Conservation (phyloP, 2,888 invertebrate species). For the Acronicta psi region DNA sequence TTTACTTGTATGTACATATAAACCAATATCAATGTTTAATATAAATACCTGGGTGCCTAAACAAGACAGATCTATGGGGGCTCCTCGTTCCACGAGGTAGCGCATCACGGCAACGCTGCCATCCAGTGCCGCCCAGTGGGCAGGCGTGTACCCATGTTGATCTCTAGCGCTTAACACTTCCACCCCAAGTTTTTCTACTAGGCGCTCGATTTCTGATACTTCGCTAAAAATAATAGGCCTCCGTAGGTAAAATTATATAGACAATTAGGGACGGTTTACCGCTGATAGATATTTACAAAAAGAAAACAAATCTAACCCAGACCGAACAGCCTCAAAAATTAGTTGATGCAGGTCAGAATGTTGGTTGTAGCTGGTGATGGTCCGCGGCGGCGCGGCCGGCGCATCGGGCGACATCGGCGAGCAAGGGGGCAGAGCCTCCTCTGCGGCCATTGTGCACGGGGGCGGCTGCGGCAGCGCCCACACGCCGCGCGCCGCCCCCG, state of each 20-base stretch:
- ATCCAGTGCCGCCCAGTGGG: conserved; percentile 97
- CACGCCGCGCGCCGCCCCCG: conserved; percentile 96
- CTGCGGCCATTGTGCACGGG: conserved; percentile 94
- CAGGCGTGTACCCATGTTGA: conserved; percentile 97
- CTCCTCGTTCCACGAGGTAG: conserved; percentile 94
- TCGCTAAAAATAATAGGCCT: conserved; percentile 88
- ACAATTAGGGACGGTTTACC: background rate
- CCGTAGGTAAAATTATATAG: background rate
- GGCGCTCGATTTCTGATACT: conserved; percentile 94
- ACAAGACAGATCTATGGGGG: conserved; percentile 95
- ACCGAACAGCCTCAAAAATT: conserved; percentile 95
- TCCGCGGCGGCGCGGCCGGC: conserved; percentile 78
- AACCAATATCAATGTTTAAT: background rate
- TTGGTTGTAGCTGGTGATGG: conserved; percentile 77
- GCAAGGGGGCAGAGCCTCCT: conserved; percentile 87
- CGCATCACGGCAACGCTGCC: conserved; percentile 97
- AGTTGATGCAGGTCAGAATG: conserved; percentile 90
- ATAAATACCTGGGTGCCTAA: conserved; percentile 92
- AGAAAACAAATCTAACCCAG: conserved; percentile 89
- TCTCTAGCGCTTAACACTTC: conserved; percentile 94
- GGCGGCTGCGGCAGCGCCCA: conserved; percentile 95
- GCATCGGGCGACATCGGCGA: conserved; percentile 84
- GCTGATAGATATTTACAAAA: background rate
- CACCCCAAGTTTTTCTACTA: conserved; percentile 94
- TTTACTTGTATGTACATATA: too few species aligned